Base-by-base conservation (phyloP, 2,113 vertebrate species). In the Delphinapterus leucas region DNA sequence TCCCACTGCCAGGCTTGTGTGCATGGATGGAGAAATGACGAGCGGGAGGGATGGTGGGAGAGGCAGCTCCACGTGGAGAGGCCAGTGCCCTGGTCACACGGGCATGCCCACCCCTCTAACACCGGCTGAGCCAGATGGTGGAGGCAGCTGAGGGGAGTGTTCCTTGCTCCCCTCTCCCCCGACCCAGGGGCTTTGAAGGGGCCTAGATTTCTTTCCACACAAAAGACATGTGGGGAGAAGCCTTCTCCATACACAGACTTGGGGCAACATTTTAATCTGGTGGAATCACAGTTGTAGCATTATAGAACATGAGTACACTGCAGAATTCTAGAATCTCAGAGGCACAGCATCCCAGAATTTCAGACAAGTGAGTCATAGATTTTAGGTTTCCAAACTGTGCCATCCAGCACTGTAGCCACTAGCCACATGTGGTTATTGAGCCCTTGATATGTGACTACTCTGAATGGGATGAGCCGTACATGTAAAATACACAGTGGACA, bases 111-210 rank as follows among this genome's bases (percentile, higher is more conserved):
- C 14, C 12, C 15, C 0, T 63, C 38, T 93, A 58, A 47, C 31
- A 21, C 70, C 2, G 28, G 63, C 93, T 87, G 28, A 28, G 79
- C 83, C 93, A 95, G 96, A 95, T 93, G 95, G 95, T 55, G 15
- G 55, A 58, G 77, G 68, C 21, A 18, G 88, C 70, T 0, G 49
- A 82, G 38, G n/a, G 61, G 87, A 73, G 60, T 55, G 73, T 26
- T 91, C 73, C 41, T 74, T 49, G 85, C 70, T 76, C 28, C 33
- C 38, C 25, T 38, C 25, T 74, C n/a, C 38, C 74, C 7, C 38
- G 79, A 80, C n/a, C 60, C 25, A 26, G 11, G 55, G 47, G n/a
- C 91, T 86, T 47, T 83, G 87, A 49, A 0, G 0, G 49, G 28
- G 82, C 97, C 70, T 12, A 31, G 18, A 53, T 90, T 86, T 95